These are phyloP conservation scores for Sphaerodactylus townsendi DNA, from an alignment of 2,113 vertebrate genomes.

Conservation along the genomic window DNA sequence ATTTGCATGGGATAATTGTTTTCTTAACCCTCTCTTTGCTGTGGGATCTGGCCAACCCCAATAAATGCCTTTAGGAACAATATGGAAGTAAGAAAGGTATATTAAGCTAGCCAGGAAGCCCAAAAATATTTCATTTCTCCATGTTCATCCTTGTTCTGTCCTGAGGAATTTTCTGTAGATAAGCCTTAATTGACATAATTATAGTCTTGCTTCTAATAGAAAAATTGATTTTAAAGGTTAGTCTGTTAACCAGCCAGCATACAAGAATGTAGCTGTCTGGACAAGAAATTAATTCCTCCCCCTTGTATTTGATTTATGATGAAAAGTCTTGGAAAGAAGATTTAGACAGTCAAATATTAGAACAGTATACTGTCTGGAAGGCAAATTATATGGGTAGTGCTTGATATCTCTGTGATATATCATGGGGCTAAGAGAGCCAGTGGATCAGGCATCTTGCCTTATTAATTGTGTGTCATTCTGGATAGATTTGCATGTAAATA, in stretches of 20 bases:
- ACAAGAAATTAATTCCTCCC: neutral
- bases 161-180: neutral
- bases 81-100: neutral
- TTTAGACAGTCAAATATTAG: neutral
- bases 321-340: neutral
- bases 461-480: too few relatives aligned
- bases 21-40: neutral
- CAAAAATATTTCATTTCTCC: neutral
- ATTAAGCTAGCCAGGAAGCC: neutral
- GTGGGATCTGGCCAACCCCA: rapidly evolving
- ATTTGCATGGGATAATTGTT: neutral
- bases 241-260: neutral
- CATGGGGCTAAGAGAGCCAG: too few relatives aligned
- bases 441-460: too few relatives aligned
- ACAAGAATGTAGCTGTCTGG: neutral
- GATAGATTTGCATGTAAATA: too few relatives aligned
- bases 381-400: too few relatives aligned
- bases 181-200: neutral
- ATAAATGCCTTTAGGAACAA: neutral
- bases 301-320: neutral
- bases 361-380: neutral
- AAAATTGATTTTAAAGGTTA: neutral
- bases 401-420: neutral
- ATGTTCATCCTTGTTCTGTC: neutral
- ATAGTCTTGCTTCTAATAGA: neutral